phyloP scores from a whole-genome alignment of 2,797 vertebrate species.

The Lacerta viridis region DNA sequence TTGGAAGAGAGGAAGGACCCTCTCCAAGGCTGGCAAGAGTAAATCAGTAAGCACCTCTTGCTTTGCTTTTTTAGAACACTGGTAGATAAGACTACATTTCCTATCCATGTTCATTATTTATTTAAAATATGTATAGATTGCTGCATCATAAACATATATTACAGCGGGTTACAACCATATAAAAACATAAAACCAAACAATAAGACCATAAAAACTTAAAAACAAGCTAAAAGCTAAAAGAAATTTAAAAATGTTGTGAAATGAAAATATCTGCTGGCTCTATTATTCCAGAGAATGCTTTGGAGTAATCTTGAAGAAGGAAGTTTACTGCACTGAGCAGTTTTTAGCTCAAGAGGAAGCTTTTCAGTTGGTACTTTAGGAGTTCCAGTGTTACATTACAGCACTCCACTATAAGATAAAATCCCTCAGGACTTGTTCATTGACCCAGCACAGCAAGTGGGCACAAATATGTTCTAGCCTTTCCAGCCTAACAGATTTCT shows the following conservation, averaged over 20 bases:
- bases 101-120: background rate
- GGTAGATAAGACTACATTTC: too few relatives aligned
- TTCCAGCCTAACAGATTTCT: background rate
- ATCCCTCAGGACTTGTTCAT: slow-evolving; percentile 46
- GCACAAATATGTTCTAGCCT: background rate
- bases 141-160: too few relatives aligned
- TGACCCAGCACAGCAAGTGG: slow-evolving; percentile 52
- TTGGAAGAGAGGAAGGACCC: too few relatives aligned
- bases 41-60: too few relatives aligned
- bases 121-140: too few relatives aligned
- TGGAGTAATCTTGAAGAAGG: slow-evolving; percentile 24
- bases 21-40: too few relatives aligned
- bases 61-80: too few relatives aligned
- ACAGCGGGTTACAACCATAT: too few relatives aligned
- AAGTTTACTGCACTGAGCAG: slow-evolving; percentile 60
- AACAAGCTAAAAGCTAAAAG: too few relatives aligned
- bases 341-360: slow-evolving; percentile 59
- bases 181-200: too few relatives aligned
- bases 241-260: too few relatives aligned
- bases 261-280: background rate
- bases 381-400: slow-evolving; percentile 46
- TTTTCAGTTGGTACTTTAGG: slow-evolving; percentile 12
- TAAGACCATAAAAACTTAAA: too few relatives aligned
- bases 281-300: slow-evolving; percentile 2
- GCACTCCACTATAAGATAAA: slow-evolving; percentile 21